These are phyloP conservation scores for Sternotherus odoratus DNA, from an alignment of 2,797 vertebrate species.

Conservation along the genomic window DNA sequence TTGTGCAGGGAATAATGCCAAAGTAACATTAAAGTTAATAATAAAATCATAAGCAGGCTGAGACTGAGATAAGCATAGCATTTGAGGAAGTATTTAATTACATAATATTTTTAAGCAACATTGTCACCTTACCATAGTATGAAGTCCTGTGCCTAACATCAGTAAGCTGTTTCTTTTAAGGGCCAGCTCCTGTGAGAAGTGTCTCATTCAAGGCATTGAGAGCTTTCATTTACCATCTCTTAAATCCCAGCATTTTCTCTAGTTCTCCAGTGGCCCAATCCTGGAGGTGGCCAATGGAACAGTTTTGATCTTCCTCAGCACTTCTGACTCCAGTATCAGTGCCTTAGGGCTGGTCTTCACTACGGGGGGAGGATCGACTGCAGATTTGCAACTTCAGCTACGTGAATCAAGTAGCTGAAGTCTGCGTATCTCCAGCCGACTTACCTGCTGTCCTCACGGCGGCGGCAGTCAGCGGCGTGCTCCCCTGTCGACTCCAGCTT, in stretches of 20 bases:
- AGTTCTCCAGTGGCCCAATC: not conserved
- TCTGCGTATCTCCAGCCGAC: too few species aligned
- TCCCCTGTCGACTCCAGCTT: too few species aligned
- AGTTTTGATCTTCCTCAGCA: not conserved
- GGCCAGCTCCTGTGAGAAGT: not conserved
- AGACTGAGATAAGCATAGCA: too few species aligned
- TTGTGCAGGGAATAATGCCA: not conserved
- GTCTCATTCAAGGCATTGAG: not conserved
- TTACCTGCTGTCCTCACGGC: too few species aligned
- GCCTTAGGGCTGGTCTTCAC: too few species aligned
- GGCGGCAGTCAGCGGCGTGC: too few species aligned
- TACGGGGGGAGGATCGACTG: too few species aligned
- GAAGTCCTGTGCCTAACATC: not conserved
- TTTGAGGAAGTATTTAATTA: not conserved
- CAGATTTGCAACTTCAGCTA: too few species aligned
- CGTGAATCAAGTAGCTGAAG: too few species aligned
- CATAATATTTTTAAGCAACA: not conserved
- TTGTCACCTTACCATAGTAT: not conserved
- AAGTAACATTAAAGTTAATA: not conserved
- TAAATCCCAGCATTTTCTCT: not conserved
- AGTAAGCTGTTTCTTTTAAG: not conserved
- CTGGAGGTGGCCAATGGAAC: not conserved
- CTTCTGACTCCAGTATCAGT: not conserved
- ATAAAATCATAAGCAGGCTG: not conserved
- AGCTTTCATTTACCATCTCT: not conserved